Base-by-base conservation (phyloP, 1,140 invertebrate species). In the Adelges cooleyi region DNA sequence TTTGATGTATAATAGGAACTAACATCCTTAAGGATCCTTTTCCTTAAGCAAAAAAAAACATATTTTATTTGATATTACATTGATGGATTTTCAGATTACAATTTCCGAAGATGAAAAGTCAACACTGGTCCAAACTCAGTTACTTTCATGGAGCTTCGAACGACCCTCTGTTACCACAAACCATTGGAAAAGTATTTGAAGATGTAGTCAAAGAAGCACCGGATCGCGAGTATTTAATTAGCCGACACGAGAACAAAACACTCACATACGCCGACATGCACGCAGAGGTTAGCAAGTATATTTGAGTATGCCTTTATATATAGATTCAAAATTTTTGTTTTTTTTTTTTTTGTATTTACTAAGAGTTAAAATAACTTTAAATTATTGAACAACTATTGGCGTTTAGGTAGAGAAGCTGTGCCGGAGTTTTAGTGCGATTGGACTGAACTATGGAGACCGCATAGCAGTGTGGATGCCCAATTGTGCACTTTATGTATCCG, bases 361-460 rank as follows among this genome's bases (percentile, higher is more conserved):
- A n/a, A n/a, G n/a, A n/a, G n/a, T n/a, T n/a, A n/a, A n/a, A n/a
- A n/a, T n/a, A n/a, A n/a, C n/a, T n/a, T n/a, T n/a, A n/a, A n/a
- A n/a, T n/a, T n/a, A n/a, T n/a, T n/a, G n/a, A n/a, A n/a, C n/a
- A n/a, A n/a, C n/a, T n/a, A n/a, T n/a, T n/a, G n/a, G n/a, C 11
- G 11, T 33, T 33, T 33, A 75, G 86, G 0, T 90, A 85, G 71
- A 83, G 83, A 1, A 46, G 3, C 5, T 62, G 5, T 62, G 56
- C 5, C 25, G 3, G 11, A 62, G 56, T 22, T 33, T 62, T 22
- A 62, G 9, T 18, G 42, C 40, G 1, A 27, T 62, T 27, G 42
- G 56, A n/a, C 40, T 62, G 1, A 33, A 9, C 0, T 25, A n/a
- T 10, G 56, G 56, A 2, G 56, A 62, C 4, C 22, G 56, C 2